These are phyloP conservation scores for Plutella xylostella DNA, from an alignment of 2,888 invertebrate species.

Conservation along the genomic window DNA sequence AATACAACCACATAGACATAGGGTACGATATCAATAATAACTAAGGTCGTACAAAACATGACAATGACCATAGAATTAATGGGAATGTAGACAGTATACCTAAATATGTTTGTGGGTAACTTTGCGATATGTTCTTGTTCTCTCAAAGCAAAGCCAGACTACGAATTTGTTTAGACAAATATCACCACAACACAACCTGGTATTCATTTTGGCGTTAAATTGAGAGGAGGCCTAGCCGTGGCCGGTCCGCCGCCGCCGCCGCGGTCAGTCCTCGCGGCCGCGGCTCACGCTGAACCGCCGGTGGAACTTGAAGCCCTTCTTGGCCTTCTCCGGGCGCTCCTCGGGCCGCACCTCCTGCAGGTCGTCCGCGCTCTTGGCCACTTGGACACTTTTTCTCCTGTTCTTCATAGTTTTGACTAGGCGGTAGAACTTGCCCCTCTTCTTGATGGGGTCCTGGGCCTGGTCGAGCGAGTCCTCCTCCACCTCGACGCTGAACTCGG, in stretches of 20 bases:
- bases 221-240: not conserved
- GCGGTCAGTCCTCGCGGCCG: constrained; percentile 49
- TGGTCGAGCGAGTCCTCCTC: constrained; percentile 47
- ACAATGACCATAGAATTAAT: too few relatives aligned
- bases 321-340: constrained; percentile 43
- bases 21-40: too few relatives aligned
- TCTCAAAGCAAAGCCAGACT: not conserved
- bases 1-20: too few relatives aligned
- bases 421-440: constrained; percentile 57
- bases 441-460: constrained; percentile 42
- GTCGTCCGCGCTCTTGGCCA: constrained; percentile 58
- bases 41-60: too few relatives aligned
- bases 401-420: constrained; percentile 63
- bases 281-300: constrained; percentile 57
- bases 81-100: too few relatives aligned
- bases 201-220: not conserved
- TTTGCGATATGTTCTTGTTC: constrained; percentile 1
- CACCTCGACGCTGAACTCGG: constrained; percentile 62
- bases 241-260: too few relatives aligned
- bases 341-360: constrained; percentile 43
- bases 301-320: constrained; percentile 58
- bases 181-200: constrained; percentile 3
- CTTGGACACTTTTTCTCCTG: constrained; percentile 59
- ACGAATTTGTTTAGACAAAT: not conserved
- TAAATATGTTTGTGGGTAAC: not conserved